Percentiles rank a stretch among this genome's conserved stretches.
Evolutionary conservation across 1,140 invertebrate genomes (phyloP).

Genomic region (Thereuonema tuberculata): DNA sequence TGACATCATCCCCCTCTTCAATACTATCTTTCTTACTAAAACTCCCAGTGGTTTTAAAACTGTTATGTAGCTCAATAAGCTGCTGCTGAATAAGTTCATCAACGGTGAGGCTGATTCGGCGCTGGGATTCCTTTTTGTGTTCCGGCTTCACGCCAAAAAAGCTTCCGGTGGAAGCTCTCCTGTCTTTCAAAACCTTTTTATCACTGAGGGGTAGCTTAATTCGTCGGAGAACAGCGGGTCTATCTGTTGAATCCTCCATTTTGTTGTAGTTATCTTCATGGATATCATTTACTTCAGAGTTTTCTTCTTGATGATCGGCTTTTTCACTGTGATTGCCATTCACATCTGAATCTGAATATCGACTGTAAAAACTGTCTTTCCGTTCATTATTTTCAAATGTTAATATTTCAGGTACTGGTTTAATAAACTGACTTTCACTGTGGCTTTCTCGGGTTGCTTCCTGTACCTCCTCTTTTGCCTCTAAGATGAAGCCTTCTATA

Average conservation of each 20-base stretch:
- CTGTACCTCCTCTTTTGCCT: too few relatives aligned
- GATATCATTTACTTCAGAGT: background rate
- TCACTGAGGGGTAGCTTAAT: background rate
- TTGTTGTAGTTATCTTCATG: too few relatives aligned
- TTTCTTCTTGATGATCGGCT: background rate
- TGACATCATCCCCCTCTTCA: too few relatives aligned
- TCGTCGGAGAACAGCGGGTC: too few relatives aligned
- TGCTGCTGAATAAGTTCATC: background rate
- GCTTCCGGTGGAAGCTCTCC: slow-evolving; percentile 1
- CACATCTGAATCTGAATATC: too few relatives aligned
- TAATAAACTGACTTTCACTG: background rate
- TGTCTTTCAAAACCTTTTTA: background rate
- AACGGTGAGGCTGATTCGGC: background rate
- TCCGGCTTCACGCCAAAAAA: background rate
- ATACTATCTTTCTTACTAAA: too few relatives aligned
- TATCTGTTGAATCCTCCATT: too few relatives aligned
- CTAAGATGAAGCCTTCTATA: too few relatives aligned
- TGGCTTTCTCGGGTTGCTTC: background rate
- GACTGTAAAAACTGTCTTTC: too few relatives aligned
- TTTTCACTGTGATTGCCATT: background rate
- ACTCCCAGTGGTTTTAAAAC: too few relatives aligned
- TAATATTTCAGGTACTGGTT: background rate
- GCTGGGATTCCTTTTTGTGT: background rate
- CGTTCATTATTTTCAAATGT: too few relatives aligned
- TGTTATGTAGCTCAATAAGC: slow-evolving; percentile 3